Evolutionary conservation across 37 sponge, comb jelly and placozoan genomes (phyloP).

Genomic region (Agelas oroides): DNA sequence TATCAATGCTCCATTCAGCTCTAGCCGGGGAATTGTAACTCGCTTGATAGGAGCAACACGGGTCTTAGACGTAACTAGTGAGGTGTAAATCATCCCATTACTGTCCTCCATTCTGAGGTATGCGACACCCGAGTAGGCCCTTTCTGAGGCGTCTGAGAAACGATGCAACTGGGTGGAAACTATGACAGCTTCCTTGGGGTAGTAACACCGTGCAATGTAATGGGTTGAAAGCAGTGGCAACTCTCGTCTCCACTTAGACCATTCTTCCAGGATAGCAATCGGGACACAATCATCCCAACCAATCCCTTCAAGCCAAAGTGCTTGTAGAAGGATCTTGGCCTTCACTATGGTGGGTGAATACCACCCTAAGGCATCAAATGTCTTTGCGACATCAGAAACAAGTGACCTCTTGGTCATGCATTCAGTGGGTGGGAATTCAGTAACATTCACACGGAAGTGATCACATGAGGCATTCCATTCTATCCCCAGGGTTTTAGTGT

Average conservation of each 20-base stretch:
- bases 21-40: slow-evolving; percentile 22
- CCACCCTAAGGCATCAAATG: slow-evolving; percentile 47
- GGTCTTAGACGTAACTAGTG: slow-evolving; percentile 26
- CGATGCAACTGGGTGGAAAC: slow-evolving; percentile 26
- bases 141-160: slow-evolving; percentile 37
- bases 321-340: slow-evolving; percentile 31
- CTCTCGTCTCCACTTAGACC: slow-evolving; percentile 26
- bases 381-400: slow-evolving; percentile 44
- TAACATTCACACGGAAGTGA: slow-evolving; percentile 23
- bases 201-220: slow-evolving; percentile 29
- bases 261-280: neutral
- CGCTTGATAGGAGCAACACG: slow-evolving; percentile 29
- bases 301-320: slow-evolving; percentile 1
- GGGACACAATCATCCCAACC: slow-evolving; percentile 38
- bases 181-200: slow-evolving; percentile 23
- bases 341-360: slow-evolving; percentile 47
- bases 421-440: neutral
- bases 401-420: slow-evolving; percentile 34
- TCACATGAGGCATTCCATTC: slow-evolving; percentile 43
- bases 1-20: slow-evolving; percentile 16
- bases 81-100: slow-evolving; percentile 14
- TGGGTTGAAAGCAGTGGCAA: slow-evolving; percentile 11
- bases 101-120: slow-evolving; percentile 33
- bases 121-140: slow-evolving; percentile 34
- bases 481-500: slow-evolving; percentile 50